Conservation (phyloP, 35 echinoderm and acorn worm species). For the Ophioderma brevispina region DNA sequence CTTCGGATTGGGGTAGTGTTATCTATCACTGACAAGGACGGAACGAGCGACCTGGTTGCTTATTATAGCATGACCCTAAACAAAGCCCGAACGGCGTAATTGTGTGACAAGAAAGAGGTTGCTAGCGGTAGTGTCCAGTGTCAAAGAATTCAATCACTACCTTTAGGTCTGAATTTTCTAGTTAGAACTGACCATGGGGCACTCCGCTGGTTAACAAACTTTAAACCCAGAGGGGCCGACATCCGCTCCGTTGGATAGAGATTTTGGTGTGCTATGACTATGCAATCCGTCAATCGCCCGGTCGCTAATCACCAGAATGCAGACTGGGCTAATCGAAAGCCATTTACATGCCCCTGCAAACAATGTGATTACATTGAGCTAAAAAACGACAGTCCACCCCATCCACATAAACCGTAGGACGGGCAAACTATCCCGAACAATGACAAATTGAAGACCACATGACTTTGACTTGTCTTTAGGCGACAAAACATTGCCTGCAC, state of each 20-base stretch:
- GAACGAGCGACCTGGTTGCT: constrained; percentile 45
- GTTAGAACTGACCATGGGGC: constrained; percentile 73
- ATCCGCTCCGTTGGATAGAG: constrained; percentile 52
- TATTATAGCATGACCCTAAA: constrained; percentile 47
- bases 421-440: background rate
- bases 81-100: constrained; percentile 39
- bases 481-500: no score
- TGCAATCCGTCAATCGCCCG: constrained; percentile 36
- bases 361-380: background rate
- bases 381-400: background rate
- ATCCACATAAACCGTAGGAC: background rate
- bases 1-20: background rate
- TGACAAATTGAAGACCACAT: no score
- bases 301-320: constrained; percentile 43
- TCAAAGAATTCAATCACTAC: constrained; percentile 69
- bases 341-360: background rate
- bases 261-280: constrained; percentile 47
- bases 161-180: constrained; percentile 42
- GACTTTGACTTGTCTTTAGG: no score
- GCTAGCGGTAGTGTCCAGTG: constrained; percentile 36
- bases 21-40: background rate
- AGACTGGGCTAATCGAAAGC: constrained; percentile 30
- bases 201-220: constrained; percentile 33
- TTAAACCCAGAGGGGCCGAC: constrained; percentile 42
- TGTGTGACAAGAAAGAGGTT: constrained; percentile 51